These are phyloP conservation scores for Merodon equestris DNA, from an alignment of 2,888 invertebrate species.

Conservation along the genomic window DNA sequence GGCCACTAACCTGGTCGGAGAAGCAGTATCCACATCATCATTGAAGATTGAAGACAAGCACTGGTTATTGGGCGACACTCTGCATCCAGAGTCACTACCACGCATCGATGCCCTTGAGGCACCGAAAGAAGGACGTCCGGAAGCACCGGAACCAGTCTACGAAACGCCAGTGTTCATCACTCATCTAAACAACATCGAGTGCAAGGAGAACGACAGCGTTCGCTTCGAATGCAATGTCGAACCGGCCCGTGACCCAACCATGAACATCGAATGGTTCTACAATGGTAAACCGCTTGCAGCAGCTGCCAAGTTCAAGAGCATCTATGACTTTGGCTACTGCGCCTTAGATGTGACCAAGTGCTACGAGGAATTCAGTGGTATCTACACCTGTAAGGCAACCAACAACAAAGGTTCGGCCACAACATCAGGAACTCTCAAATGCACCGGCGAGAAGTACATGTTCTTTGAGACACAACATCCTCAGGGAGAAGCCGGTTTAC, in stretches of 20 bases:
- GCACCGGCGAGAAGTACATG: conserved; percentile 88
- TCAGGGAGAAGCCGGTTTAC: conserved; percentile 93
- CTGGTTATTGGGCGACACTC: conserved; percentile 91
- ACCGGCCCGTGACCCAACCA: conserved; percentile 93
- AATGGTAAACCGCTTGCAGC: conserved; percentile 93
- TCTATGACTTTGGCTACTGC: conserved; percentile 97
- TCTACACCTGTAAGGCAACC: conserved; percentile 93
- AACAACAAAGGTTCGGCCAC: conserved; percentile 94
- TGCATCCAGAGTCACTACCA: conserved; percentile 93
- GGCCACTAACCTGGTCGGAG: conserved; percentile 94
- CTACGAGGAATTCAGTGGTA: conserved; percentile 95
- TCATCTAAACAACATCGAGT: conserved; percentile 93
- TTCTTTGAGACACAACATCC: conserved; percentile 96
- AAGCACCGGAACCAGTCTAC: conserved; percentile 87
- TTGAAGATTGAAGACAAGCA: conserved; percentile 93
- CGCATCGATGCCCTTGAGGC: conserved; percentile 92
- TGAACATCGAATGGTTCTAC: conserved; percentile 96
- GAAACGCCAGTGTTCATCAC: conserved; percentile 94
- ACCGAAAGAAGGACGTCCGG: conserved; percentile 84
- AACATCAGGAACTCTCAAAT: conserved; percentile 92
- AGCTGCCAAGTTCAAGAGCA: conserved; percentile 94
- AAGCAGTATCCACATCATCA: conserved; percentile 95
- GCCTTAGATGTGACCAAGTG: conserved; percentile 92
- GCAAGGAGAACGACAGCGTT: conserved; percentile 91
- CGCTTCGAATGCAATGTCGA: conserved; percentile 96